Conservation (phyloP, 2,888 invertebrate genomes). For the Ophion ellenae region DNA sequence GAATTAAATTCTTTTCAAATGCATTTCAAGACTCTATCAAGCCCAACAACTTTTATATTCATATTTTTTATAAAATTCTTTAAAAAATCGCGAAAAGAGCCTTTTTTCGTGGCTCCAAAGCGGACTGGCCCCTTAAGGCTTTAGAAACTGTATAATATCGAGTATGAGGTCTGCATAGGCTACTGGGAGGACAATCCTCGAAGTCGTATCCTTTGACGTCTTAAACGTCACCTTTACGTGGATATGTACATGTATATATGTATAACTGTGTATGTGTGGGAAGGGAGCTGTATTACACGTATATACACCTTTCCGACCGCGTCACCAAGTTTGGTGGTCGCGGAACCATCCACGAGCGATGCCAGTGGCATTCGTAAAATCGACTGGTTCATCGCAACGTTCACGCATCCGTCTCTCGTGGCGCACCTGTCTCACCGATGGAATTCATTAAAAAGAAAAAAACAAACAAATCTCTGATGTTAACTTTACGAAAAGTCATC, state of each 20-base stretch:
- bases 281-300: conserved; percentile 13
- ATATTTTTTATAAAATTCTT: too few relatives aligned
- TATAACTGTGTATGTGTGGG: neutral
- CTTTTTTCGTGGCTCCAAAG: too few relatives aligned
- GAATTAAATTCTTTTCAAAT: too few relatives aligned
- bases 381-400: conserved; percentile 30
- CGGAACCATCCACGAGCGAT: conserved; percentile 76
- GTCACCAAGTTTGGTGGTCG: conserved; percentile 78
- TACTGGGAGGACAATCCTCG: too few relatives aligned
- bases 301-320: conserved; percentile 30
- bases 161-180: too few relatives aligned
- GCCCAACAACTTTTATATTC: too few relatives aligned
- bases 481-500: neutral
- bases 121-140: too few relatives aligned
- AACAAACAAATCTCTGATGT: neutral
- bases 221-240: neutral
- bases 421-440: conserved; percentile 29
- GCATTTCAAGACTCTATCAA: too few relatives aligned
- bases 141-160: too few relatives aligned
- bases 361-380: conserved; percentile 79
- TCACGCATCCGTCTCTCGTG: neutral
- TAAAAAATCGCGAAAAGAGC: too few relatives aligned
- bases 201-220: neutral
- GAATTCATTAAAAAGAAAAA: conserved; percentile 30
- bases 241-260: neutral